Base-by-base conservation (phyloP, 2,888 invertebrate genomes). In the Heliconius erato region DNA sequence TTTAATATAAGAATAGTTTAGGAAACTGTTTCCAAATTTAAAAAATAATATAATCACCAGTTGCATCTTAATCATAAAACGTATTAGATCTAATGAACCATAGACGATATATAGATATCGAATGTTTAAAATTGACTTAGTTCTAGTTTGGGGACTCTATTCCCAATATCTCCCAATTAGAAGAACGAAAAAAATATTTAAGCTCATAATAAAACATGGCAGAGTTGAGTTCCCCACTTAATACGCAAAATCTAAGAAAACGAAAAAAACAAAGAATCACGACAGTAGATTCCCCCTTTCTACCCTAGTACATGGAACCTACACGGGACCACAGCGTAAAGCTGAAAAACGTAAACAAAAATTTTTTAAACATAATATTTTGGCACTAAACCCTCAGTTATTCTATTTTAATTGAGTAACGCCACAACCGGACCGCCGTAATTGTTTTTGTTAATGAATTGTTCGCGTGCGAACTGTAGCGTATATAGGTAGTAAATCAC, bases 371-470 rank as follows among this genome's bases (percentile, higher is more conserved):
- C n/a, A 12, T 44, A n/a, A 71, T n/a, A 71, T 71, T 72, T 72
- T 14, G 44, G 72, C 44, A 49, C 72, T 76, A 76, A 67, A 19
- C 67, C 67, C 49, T 78, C 67, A 69, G 81, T 81, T 69, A 81
- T 69, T 79, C 59, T 82, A 76, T 82, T 84, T 82, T 86, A 86
- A 85, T 85, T 85, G 84, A 83, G 85, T 82, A 81, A 82, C 80
- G 81, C 86, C 83, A 68, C 79, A 71, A 71, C 79, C 40, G 28
- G 26, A 79, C 83, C 85, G 81, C 83, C 69, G 54, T 82, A 86
- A 86, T 86, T 86, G 86, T 86, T 86, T 86, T 84, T 83, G 85
- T 85, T 86, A 86, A 85, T 85, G 85, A 85, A 84, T 81, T 82
- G 83, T 83, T 85, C 78, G 82, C 83, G 80, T 80, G 80, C 72